phyloP scores from a whole-genome alignment of 35 echinoderm and acorn worm genomes.

The Diadema setosum region DNA sequence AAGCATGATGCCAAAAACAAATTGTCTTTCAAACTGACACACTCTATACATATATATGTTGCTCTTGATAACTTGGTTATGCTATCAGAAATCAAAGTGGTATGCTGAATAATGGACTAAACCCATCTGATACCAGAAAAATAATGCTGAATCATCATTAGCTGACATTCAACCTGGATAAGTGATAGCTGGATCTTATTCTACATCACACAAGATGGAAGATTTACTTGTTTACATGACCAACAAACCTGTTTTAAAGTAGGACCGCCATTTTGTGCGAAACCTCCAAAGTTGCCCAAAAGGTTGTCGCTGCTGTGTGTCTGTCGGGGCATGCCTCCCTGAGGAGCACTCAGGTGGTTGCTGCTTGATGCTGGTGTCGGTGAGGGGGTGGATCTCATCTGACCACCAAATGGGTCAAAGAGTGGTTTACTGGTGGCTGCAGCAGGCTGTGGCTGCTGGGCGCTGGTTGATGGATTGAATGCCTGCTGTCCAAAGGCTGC shows the following conservation, averaged over 20 bases:
- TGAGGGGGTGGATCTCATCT: background rate
- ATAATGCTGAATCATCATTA: too few relatives aligned
- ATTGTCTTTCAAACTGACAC: too few relatives aligned
- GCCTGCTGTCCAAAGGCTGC: background rate
- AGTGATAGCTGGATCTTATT: background rate
- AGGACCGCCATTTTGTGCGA: slow-evolving; percentile 2
- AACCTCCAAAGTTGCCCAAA: slow-evolving; percentile 23
- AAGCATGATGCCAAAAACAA: too few relatives aligned
- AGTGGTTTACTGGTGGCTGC: background rate
- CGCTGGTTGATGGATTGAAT: background rate
- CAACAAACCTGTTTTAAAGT: slow-evolving; percentile 64
- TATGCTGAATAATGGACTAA: too few relatives aligned
- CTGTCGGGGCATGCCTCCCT: slow-evolving; percentile 27
- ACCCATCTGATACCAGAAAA: too few relatives aligned
- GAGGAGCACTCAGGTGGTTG: slow-evolving; percentile 20
- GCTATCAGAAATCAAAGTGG: too few relatives aligned
- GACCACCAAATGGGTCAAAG: slow-evolving; percentile 45
- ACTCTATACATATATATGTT: too few relatives aligned
- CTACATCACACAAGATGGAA: background rate
- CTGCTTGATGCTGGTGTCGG: background rate
- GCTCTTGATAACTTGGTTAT: too few relatives aligned
- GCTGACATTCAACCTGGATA: too few relatives aligned
- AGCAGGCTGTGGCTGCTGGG: background rate
- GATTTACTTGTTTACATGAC: too few relatives aligned
- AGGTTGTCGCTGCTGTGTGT: slow-evolving; percentile 64